Percentiles rank a stretch among this genome's conserved stretches.
These are phyloP conservation scores for Endomychus coccineus DNA, from an alignment of 2,888 invertebrate genomes.

Conservation along the genomic window DNA sequence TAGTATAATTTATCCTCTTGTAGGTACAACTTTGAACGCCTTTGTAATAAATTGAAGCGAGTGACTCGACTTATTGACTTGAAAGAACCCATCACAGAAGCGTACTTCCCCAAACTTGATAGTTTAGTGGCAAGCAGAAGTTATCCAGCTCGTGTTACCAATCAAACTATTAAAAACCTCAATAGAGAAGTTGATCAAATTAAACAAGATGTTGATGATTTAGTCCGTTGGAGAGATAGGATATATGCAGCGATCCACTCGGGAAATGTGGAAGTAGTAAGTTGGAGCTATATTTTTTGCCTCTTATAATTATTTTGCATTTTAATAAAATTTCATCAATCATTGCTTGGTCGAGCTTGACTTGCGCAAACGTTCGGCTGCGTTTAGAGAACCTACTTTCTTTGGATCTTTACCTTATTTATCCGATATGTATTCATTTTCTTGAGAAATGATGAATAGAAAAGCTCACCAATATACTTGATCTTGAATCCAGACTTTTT, in stretches of 20 bases:
- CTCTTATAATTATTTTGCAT: constrained; percentile 2
- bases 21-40: constrained; percentile 70
- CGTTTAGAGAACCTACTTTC: not conserved
- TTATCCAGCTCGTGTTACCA: constrained; percentile 64
- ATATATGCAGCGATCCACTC: constrained; percentile 63
- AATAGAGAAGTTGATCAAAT: constrained; percentile 63
- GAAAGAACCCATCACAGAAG: constrained; percentile 63
- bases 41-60: constrained; percentile 62
- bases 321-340: not conserved
- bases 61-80: constrained; percentile 58
- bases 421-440: too few relatives aligned
- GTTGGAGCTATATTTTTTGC: constrained; percentile 27
- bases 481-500: too few relatives aligned
- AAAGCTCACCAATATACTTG: too few relatives aligned
- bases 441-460: too few relatives aligned
- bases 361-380: not conserved
- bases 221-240: constrained; percentile 70
- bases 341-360: not conserved
- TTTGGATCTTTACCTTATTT: too few relatives aligned
- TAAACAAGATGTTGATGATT: constrained; percentile 57
- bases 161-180: constrained; percentile 52
- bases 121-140: constrained; percentile 66
- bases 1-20: too few relatives aligned
- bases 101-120: constrained; percentile 79
- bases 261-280: constrained; percentile 51